phyloP scores from a whole-genome alignment of 2,113 vertebrate species.

The Psilopsiagon aurifrons region DNA sequence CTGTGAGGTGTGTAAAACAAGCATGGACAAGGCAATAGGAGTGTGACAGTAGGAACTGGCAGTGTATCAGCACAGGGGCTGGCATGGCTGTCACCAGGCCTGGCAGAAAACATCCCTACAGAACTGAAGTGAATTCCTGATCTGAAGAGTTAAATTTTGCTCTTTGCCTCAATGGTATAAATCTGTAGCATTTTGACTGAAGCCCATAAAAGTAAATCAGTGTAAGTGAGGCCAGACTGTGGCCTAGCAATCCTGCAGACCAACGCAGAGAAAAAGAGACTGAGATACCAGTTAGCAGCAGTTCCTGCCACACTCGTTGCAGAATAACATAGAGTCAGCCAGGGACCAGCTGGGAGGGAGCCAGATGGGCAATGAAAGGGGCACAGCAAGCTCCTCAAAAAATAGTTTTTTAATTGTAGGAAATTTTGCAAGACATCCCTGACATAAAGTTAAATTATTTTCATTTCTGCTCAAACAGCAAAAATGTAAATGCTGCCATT shows the following conservation, averaged over 20 bases:
- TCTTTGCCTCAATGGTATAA: background rate
- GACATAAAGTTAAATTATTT: conserved; percentile 71
- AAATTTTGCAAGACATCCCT: conserved; percentile 50
- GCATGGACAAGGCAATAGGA: background rate
- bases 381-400: conserved; percentile 43
- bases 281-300: background rate
- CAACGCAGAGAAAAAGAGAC: background rate
- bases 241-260: background rate
- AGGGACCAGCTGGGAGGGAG: conserved; percentile 67
- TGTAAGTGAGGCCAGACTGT: background rate
- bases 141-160: background rate
- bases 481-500: conserved; percentile 61
- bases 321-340: conserved; percentile 51
- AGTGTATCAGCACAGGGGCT: background rate
- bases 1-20: background rate
- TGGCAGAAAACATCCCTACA: background rate
- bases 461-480: conserved; percentile 62
- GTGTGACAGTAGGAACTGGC: background rate
- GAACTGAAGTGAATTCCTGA: background rate
- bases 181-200: background rate
- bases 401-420: conserved; percentile 46
- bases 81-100: background rate
- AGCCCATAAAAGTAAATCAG: conserved; percentile 8
- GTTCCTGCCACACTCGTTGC: conserved; percentile 29
- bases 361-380: conserved; percentile 73